These are phyloP conservation scores for Agriopis aurantiaria DNA, from an alignment of 2,888 invertebrate genomes.

Conservation along the genomic window DNA sequence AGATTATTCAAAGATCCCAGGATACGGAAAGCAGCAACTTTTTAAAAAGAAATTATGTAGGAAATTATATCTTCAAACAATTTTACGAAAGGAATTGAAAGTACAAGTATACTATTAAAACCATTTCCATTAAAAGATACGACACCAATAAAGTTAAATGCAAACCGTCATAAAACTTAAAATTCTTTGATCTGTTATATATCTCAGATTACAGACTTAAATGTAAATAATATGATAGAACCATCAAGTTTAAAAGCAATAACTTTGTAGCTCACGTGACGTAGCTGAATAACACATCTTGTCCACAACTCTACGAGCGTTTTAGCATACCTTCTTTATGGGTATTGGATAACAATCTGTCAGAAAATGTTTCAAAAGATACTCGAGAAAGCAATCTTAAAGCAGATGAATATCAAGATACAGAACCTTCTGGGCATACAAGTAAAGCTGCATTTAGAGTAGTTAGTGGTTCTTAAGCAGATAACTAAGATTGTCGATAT, in stretches of 20 bases:
- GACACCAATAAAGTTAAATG: slow-evolving; percentile 15
- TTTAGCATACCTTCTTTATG: slow-evolving; percentile 55
- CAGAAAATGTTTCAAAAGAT: slow-evolving; percentile 49
- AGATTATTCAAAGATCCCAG: slow-evolving; percentile 4
- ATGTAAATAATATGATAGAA: slow-evolving; percentile 38
- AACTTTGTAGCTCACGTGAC: slow-evolving; percentile 45
- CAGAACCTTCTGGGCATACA: slow-evolving; percentile 28
- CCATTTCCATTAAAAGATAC: slow-evolving; percentile 15
- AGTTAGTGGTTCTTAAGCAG: slow-evolving; percentile 8
- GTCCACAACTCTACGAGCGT: slow-evolving; percentile 48
- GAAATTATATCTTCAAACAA: neutral
- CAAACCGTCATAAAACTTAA: slow-evolving; percentile 20
- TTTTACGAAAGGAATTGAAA: neutral
- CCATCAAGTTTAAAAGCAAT: slow-evolving; percentile 40
- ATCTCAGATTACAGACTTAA: slow-evolving; percentile 24
- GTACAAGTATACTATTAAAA: slow-evolving; percentile 4
- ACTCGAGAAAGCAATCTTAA: slow-evolving; percentile 34
- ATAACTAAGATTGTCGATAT: slow-evolving; percentile 46
- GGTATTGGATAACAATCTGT: slow-evolving; percentile 60
- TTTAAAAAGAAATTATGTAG: neutral
- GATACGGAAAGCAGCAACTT: neutral
- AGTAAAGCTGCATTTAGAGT: slow-evolving; percentile 40
- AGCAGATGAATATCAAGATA: slow-evolving; percentile 24
- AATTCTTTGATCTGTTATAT: slow-evolving; percentile 17
- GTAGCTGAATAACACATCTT: slow-evolving; percentile 54